phyloP scores from a whole-genome alignment of 2,797 vertebrate genomes.

The Tenualosa ilisha region DNA sequence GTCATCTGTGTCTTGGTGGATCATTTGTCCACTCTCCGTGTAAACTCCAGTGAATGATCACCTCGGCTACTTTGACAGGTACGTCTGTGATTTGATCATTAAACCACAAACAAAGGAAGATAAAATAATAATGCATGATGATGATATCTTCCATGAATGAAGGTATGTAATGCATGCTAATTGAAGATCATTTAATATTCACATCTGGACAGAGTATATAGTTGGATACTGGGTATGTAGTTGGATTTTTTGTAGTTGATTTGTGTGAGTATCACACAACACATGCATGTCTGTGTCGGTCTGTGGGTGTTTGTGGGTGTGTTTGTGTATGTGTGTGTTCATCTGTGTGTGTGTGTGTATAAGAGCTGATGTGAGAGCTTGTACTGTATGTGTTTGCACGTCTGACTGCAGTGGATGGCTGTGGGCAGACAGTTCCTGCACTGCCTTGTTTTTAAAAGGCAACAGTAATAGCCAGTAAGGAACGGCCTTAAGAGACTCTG shows the following conservation, averaged over 20 bases:
- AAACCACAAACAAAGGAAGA: background rate
- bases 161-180: background rate
- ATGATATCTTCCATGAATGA: background rate
- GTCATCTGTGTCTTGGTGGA: conserved; percentile 28
- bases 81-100: background rate
- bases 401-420: conserved; percentile 52
- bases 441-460: conserved; percentile 84
- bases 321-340: conserved; percentile 28
- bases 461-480: conserved; percentile 88
- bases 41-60: conserved; percentile 24
- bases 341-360: conserved; percentile 26
- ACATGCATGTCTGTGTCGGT: background rate
- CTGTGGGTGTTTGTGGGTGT: conserved; percentile 34
- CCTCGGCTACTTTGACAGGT: background rate
- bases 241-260: background rate
- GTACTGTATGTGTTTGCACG: conserved; percentile 30
- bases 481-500: conserved; percentile 86
- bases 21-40: conserved; percentile 34
- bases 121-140: background rate
- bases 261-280: too few relatives aligned
- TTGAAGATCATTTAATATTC: background rate
- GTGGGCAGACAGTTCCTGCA: conserved; percentile 64
- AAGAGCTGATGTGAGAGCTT: conserved; percentile 2
- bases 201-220: background rate
- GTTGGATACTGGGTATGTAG: background rate